phyloP scores from a whole-genome alignment of 1,140 invertebrate genomes.

The Protaetia brevitarsis region DNA sequence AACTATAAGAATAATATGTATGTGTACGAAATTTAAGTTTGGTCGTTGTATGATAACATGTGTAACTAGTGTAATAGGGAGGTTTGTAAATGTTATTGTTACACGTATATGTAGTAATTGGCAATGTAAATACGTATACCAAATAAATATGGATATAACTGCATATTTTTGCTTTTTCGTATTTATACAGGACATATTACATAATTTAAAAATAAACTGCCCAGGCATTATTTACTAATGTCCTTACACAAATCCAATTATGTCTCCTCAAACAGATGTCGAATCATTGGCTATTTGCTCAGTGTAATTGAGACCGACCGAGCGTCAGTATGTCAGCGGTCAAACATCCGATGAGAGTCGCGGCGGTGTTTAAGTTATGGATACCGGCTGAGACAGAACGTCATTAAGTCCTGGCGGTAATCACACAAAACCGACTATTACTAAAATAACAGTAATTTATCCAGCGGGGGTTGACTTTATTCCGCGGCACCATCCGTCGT shows the following conservation, averaged over 20 bases:
- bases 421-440: conserved; percentile 14
- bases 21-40: too few relatives aligned
- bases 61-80: too few relatives aligned
- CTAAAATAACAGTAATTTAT: conserved; percentile 19
- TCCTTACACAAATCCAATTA: conserved; percentile 7
- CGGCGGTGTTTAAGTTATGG: conserved; percentile 10
- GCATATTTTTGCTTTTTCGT: too few relatives aligned
- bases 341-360: conserved; percentile 5
- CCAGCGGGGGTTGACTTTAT: conserved; percentile 14
- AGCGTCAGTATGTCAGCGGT: conserved; percentile 11
- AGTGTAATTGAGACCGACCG: conserved; percentile 9
- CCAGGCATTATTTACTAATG: not conserved
- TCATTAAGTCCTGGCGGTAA: conserved; percentile 11
- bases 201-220: not conserved
- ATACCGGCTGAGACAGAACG: not conserved
- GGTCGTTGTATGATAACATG: too few relatives aligned
- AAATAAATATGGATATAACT: too few relatives aligned
- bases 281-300: not conserved
- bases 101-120: too few relatives aligned
- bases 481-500: not conserved
- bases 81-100: too few relatives aligned
- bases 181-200: too few relatives aligned
- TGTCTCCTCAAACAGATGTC: not conserved
- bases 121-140: too few relatives aligned
- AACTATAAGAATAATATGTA: too few relatives aligned